These are phyloP conservation scores for Perdita meconis DNA, from an alignment of 2,888 invertebrate species.

Conservation along the genomic window DNA sequence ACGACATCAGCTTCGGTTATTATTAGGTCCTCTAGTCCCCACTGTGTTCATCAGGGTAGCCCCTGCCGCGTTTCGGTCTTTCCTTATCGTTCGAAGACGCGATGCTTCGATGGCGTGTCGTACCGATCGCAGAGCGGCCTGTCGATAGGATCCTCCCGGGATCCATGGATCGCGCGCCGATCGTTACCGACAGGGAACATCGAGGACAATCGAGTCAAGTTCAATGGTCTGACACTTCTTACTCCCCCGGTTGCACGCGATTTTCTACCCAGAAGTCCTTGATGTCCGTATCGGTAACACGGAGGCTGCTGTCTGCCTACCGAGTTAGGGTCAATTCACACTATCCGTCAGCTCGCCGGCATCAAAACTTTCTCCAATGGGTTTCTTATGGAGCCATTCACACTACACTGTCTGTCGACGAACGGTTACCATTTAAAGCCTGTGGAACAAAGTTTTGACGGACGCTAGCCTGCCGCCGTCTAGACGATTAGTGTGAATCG, in stretches of 20 bases:
- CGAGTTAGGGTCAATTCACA: conserved; percentile 23
- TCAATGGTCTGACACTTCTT: neutral
- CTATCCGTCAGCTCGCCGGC: too few species aligned
- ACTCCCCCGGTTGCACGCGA: neutral
- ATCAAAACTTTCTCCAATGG: too few species aligned
- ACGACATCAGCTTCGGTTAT: conserved; percentile 94
- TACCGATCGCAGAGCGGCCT: conserved; percentile 15
- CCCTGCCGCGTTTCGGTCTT: conserved; percentile 52
- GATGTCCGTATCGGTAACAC: conserved; percentile 26
- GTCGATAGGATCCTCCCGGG: conserved; percentile 16
- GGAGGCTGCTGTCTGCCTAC: conserved; percentile 32
- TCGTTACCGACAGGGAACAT: conserved; percentile 9
- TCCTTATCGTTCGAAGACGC: conserved; percentile 39
- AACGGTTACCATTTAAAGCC: too few species aligned
- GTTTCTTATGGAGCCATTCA: too few species aligned
- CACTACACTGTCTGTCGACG: too few species aligned
- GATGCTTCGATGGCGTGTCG: conserved; percentile 24
- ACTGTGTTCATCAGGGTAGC: conserved; percentile 40
- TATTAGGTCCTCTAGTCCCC: conserved; percentile 85
- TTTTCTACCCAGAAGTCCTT: conserved; percentile 10
- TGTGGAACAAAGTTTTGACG: too few species aligned
- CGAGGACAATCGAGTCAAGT: neutral
- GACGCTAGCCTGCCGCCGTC: too few species aligned
- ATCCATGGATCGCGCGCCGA: conserved; percentile 23
- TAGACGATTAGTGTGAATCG: too few species aligned